Conservation (phyloP, 2,797 vertebrate species). For the Crypturellus tataupa region DNA sequence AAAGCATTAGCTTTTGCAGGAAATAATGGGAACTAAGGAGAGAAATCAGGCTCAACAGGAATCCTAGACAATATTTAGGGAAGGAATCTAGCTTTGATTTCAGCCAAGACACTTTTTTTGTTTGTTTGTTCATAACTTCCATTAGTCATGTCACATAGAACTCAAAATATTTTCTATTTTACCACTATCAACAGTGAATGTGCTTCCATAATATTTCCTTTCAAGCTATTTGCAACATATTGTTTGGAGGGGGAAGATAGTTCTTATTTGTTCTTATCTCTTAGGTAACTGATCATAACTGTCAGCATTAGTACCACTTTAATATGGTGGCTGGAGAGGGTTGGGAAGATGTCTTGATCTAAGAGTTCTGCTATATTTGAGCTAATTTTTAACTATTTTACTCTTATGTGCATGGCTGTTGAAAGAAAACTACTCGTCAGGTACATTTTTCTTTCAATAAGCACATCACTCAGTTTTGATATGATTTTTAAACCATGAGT, state of each 20-base stretch:
- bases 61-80: neutral
- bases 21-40: neutral
- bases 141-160: accelerated
- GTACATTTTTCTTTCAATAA: neutral
- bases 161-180: neutral
- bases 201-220: accelerated
- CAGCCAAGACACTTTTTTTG: neutral
- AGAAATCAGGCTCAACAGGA: neutral
- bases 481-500: neutral
- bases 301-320: neutral
- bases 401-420: neutral
- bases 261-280: neutral
- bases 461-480: neutral
- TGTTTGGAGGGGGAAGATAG: neutral
- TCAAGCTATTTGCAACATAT: neutral
- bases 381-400: neutral
- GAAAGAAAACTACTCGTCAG: neutral
- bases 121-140: neutral
- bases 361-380: neutral
- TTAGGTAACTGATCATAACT: neutral
- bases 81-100: neutral
- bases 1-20: neutral
- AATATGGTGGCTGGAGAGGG: neutral
- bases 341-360: neutral
- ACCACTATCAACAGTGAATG: neutral